A percentile compares a stretch with the other conserved stretches of the same genome.
Evolutionary conservation across 2,797 vertebrate genomes (phyloP).

Genomic region (Varecia variegata): DNA sequence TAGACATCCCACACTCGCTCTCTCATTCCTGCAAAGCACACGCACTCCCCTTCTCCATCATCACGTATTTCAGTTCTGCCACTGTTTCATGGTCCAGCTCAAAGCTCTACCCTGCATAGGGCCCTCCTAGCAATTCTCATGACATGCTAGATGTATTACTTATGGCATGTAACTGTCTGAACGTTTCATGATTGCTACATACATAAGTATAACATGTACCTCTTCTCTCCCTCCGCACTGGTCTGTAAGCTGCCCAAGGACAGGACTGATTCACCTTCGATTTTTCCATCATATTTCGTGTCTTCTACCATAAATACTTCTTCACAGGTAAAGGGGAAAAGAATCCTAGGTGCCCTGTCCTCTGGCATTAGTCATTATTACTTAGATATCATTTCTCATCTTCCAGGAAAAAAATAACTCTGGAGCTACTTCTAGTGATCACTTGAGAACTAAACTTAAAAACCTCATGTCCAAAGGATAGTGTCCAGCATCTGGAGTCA

Average conservation of each 20-base stretch:
- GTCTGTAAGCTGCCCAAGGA: too few species aligned
- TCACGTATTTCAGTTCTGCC: not conserved
- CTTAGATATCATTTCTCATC: not conserved
- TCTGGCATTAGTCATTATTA: not conserved
- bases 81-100: not conserved
- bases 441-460: conserved; percentile 26
- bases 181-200: not conserved
- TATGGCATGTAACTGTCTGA: not conserved
- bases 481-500: not conserved
- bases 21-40: not conserved
- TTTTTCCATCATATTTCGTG: not conserved
- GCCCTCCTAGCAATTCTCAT: not conserved
- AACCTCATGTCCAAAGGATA: not conserved
- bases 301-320: not conserved
- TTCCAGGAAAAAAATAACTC: conserved; percentile 49
- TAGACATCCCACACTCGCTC: not conserved
- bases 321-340: not conserved
- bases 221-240: not conserved
- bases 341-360: not conserved
- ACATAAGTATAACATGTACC: fast-evolving
- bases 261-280: fast-evolving
- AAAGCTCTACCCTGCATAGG: not conserved
- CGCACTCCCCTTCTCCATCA: not conserved
- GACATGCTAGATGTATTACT: not conserved
- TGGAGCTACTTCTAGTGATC: not conserved